phyloP scores from a whole-genome alignment of 92 coral and sea anemone species.

The Plumapathes pennacea region DNA sequence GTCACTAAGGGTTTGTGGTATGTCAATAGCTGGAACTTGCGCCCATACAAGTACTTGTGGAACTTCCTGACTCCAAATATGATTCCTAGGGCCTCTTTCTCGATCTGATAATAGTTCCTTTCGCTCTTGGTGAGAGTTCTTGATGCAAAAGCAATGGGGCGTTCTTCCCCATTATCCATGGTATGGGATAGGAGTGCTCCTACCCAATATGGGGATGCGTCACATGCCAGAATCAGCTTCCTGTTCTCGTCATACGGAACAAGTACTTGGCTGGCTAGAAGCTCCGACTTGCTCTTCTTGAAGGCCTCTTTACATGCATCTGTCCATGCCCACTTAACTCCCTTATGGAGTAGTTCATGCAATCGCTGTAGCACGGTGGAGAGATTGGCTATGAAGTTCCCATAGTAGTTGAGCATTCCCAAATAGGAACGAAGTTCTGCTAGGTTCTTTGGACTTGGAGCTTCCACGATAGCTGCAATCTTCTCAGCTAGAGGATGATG shows the following conservation, averaged over 20 bases:
- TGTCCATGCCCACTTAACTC: conserved; percentile 29
- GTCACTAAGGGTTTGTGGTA: conserved; percentile 52
- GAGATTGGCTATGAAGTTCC: conserved; percentile 29
- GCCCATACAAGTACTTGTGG: conserved; percentile 45
- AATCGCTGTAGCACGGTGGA: conserved; percentile 40
- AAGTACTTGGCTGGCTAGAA: conserved; percentile 27
- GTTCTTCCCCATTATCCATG: conserved; percentile 30
- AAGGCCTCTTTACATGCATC: conserved; percentile 17
- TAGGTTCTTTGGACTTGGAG: conserved; percentile 30
- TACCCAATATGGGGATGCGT: conserved; percentile 42
- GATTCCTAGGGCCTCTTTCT: conserved; percentile 44
- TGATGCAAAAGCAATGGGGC: conserved; percentile 49
- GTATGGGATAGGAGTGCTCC: conserved; percentile 49
- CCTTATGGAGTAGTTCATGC: conserved; percentile 35
- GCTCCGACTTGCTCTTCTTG: conserved; percentile 17
- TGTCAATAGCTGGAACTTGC: conserved; percentile 16
- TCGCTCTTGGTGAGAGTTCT: conserved; percentile 43
- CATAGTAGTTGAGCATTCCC: conserved; percentile 42
- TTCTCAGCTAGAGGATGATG: conserved; percentile 34
- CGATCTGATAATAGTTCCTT: conserved; percentile 43
- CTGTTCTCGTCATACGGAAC: conserved; percentile 30
- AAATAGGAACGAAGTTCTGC: conserved; percentile 16
- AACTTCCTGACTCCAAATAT: conserved; percentile 34
- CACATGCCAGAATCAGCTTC: conserved; percentile 28
- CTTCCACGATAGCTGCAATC: conserved; percentile 3